phyloP scores from a whole-genome alignment of 2,888 invertebrate species.

The Lycophotia porphyrea region DNA sequence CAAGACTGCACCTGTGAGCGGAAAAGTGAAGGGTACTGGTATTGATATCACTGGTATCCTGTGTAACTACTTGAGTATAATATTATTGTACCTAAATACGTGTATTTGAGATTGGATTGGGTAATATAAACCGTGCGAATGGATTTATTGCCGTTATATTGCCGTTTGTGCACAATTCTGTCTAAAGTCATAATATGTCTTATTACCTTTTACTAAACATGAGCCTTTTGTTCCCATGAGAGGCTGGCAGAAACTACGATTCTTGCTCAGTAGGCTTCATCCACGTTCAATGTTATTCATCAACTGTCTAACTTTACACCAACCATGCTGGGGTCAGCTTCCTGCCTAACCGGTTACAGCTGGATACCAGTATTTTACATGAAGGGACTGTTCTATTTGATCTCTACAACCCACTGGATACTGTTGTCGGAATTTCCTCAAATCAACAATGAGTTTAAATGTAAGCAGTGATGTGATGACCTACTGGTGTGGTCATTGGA shows the following conservation, averaged over 20 bases:
- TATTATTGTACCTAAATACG: slow-evolving; percentile 8
- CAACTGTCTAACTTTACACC: not conserved
- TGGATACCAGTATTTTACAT: not conserved
- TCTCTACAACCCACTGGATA: not conserved
- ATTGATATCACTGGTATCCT: slow-evolving; percentile 17
- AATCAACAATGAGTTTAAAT: not conserved
- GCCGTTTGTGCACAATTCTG: not conserved
- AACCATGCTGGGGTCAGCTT: not conserved
- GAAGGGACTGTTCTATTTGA: not conserved
- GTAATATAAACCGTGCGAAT: slow-evolving; percentile 22
- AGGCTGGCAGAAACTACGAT: not conserved
- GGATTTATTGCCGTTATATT: not conserved
- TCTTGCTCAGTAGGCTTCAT: not conserved
- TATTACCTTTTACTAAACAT: not conserved
- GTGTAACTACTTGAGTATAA: not conserved
- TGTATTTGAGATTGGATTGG: slow-evolving; percentile 20
- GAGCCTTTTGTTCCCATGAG: not conserved
- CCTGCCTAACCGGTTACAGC: not conserved
- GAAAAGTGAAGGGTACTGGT: slow-evolving; percentile 48
- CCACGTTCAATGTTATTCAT: not conserved
- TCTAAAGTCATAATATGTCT: not conserved
- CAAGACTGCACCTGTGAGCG: slow-evolving; percentile 20
- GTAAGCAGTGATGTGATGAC: too few relatives aligned
- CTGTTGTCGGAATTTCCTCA: not conserved
- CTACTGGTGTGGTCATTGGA: too few relatives aligned